These are phyloP conservation scores for Mesorhabditis belari DNA, from an alignment of 2,888 invertebrate genomes.

Conservation along the genomic window DNA sequence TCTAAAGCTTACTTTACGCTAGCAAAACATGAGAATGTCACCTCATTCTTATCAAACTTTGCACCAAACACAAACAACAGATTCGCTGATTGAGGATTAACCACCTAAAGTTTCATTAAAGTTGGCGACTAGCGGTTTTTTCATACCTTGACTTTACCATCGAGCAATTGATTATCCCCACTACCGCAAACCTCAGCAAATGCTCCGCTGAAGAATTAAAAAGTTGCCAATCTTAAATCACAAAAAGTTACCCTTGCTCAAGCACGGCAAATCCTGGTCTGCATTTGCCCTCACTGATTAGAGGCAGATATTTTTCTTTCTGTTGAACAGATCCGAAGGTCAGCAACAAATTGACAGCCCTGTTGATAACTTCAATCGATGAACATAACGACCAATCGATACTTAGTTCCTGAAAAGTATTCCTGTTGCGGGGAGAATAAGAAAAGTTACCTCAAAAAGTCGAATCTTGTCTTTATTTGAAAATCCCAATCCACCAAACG, in stretches of 20 bases:
- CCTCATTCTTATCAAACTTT: background rate
- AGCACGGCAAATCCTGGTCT: constrained; percentile 18
- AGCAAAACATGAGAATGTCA: background rate
- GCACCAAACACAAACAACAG: background rate
- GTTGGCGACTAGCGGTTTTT: background rate
- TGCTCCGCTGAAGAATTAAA: background rate
- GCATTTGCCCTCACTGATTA: constrained; percentile 20
- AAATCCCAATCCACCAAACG: constrained; percentile 45
- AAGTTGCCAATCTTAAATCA: background rate
- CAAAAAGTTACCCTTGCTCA: constrained; percentile 5
- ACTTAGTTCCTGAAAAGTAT: constrained; percentile 23
- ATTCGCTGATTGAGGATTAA: constrained; percentile 7
- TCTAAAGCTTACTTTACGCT: constrained; percentile 12
- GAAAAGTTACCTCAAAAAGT: constrained; percentile 31
- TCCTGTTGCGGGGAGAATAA: background rate
- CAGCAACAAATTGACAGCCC: constrained; percentile 26
- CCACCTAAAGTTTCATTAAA: background rate
- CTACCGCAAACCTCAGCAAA: constrained; percentile 2
- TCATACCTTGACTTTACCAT: background rate
- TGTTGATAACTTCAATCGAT: constrained; percentile 16
- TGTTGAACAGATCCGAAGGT: constrained; percentile 24
- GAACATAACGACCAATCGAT: constrained; percentile 32
- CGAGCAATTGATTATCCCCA: constrained; percentile 2
- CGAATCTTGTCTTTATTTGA: constrained; percentile 41
- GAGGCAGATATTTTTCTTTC: constrained; percentile 22